Evolutionary conservation across 2,888 invertebrate genomes (phyloP), one percentile per base, ranked within the genome.

Genomic region (Ectemnius continuus): DNA sequence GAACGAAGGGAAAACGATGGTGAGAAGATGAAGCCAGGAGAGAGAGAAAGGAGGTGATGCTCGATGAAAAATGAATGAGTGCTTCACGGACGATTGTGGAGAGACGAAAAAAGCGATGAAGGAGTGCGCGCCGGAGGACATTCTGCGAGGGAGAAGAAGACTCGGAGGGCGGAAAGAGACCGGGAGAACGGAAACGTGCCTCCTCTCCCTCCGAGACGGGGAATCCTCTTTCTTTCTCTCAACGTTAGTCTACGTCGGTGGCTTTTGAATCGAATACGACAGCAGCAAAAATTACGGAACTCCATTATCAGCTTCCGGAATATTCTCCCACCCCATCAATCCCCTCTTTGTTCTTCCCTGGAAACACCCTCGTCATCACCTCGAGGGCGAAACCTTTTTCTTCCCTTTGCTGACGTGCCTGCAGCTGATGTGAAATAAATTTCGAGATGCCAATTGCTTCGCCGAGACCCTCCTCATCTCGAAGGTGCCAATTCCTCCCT

Each of bases 271-370:
- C 72, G 73, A 70, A 70, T 45, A 68, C 73, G 71, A 67, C 75
- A 71, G 26, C 70, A 16, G 75, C 28, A 75, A 75, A 78, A 79
- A 79, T 79, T 79, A 79, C 79, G 63, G 63, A 79, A 72, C 66
- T 75, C 79, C 78, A 73, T 79, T 78, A 79, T 75, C 79, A 69
- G 66, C 57, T 72, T 69, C 70, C 70, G 69, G 72, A 70, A 73
- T 52, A 52, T 58, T 65, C 16, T 52, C 58, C 52, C 52, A 23
- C 2, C 20, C 20, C 20, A 20, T 20, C 48, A 13, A 3, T 16
- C 52, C 16, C n/a, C n/a, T 16, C n/a, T 52, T 52, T 16, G 52
- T 52, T 16, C 52, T 52, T 5, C 52, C 6, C 11, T 16, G 52
- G 16, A 14, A 13, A 52, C 52, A 16, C 52, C 52, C 16, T 52